These are phyloP conservation scores for Actenoides lindsayi DNA, from an alignment of 2,113 vertebrate genomes.

Conservation along the genomic window DNA sequence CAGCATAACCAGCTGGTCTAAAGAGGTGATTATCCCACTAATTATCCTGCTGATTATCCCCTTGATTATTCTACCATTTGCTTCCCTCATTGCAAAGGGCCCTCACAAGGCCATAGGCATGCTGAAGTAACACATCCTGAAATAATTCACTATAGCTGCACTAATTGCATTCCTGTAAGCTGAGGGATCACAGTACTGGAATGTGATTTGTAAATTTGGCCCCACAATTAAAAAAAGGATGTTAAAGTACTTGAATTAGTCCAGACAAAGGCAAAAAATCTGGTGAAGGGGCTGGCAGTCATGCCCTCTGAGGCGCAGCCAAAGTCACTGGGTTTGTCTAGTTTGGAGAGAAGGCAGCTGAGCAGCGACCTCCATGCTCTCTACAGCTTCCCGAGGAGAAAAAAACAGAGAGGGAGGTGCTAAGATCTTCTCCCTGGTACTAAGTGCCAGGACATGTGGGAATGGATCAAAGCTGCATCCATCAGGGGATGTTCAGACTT, in stretches of 20 bases:
- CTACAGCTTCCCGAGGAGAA: background rate
- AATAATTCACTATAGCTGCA: background rate
- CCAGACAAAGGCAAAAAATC: too few relatives aligned
- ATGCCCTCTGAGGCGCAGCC: too few relatives aligned
- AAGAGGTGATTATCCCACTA: background rate
- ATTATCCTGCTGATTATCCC: background rate
- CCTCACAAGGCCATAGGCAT: background rate
- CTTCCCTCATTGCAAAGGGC: background rate
- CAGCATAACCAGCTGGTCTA: fast-evolving
- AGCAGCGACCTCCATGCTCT: too few relatives aligned
- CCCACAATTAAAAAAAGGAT: too few relatives aligned
- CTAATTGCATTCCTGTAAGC: too few relatives aligned
- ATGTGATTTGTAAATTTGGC: background rate
- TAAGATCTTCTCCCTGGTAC: background rate
- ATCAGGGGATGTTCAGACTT: too few relatives aligned
- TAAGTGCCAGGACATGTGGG: background rate
- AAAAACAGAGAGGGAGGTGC: background rate
- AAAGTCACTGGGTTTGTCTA: too few relatives aligned
- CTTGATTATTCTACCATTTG: background rate
- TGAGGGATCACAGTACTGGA: background rate
- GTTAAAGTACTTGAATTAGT: too few relatives aligned
- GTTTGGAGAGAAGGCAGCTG: too few relatives aligned
- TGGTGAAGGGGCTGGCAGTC: too few relatives aligned
- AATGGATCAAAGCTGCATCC: too few relatives aligned
- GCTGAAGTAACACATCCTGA: background rate